Conservation (phyloP, 2,797 vertebrate genomes). For the Manis javanica region DNA sequence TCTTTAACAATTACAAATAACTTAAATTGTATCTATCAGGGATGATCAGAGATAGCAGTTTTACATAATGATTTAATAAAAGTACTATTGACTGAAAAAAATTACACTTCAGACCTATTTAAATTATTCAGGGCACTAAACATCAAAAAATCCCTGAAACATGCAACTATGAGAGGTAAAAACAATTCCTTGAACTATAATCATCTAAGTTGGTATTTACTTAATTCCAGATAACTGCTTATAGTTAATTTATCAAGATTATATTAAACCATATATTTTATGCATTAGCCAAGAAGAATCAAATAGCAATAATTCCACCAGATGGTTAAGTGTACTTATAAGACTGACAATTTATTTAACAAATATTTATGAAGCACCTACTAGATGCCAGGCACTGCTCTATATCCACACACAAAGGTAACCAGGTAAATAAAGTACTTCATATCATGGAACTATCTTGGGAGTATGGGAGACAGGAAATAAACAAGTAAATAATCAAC, state of each 20-base stretch:
- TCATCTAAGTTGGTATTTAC: neutral
- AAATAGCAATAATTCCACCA: slow-evolving; percentile 17
- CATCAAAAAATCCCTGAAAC: slow-evolving; percentile 25
- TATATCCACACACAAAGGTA: neutral
- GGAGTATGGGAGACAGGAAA: neutral
- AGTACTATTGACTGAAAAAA: slow-evolving; percentile 28
- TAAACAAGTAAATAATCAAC: neutral
- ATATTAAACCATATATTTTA: neutral
- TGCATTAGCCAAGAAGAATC: neutral
- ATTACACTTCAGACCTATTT: neutral
- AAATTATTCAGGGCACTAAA: neutral
- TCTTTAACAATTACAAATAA: neutral
- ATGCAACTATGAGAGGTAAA: neutral
- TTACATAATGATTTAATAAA: slow-evolving; percentile 39
- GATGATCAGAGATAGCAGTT: neutral
- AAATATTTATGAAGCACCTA: neutral
- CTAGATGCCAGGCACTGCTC: neutral
- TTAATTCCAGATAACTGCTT: slow-evolving; percentile 13
- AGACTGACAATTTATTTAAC: neutral
- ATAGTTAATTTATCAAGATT: slow-evolving; percentile 35
- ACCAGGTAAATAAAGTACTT: neutral
- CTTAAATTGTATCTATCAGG: slow-evolving; percentile 24
- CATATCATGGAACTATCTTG: neutral
- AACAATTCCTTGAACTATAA: neutral
- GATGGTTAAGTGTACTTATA: neutral